Percentiles rank a stretch among this genome's conserved stretches.
Conservation (phyloP, 2,113 vertebrate species). For the mouse (Mus musculus) region DNA sequence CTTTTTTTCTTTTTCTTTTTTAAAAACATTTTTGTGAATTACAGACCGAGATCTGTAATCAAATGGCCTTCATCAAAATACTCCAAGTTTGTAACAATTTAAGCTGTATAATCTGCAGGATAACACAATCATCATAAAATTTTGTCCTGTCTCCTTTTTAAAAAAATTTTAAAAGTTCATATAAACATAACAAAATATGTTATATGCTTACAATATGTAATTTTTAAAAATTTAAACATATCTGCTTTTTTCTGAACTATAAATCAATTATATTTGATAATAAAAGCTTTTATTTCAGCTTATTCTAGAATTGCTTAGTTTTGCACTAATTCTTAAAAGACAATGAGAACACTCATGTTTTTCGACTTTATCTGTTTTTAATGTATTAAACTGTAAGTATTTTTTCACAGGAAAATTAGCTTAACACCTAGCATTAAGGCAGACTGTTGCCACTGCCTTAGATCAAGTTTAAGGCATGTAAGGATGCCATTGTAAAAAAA, state of each 20-base stretch:
- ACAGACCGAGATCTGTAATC: constrained; percentile 59
- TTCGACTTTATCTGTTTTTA: background rate
- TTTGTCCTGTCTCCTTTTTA: constrained; percentile 61
- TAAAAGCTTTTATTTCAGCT: constrained; percentile 47
- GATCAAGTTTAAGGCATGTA: constrained; percentile 51
- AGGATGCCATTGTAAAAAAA: constrained; percentile 25
- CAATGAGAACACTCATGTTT: background rate
- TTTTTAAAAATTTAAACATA: background rate
- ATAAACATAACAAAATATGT: constrained; percentile 52
- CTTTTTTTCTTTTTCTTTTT: background rate
- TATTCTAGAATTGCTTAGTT: constrained; percentile 60
- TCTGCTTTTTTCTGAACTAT: constrained; percentile 48
- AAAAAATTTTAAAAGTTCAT: background rate
- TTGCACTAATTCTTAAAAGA: constrained; percentile 66
- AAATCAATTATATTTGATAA: constrained; percentile 51
- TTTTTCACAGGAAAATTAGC: constrained; percentile 33
- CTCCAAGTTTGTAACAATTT: constrained; percentile 68
- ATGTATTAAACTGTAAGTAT: background rate
- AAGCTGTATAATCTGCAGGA: background rate
- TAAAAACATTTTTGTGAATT: constrained; percentile 46
- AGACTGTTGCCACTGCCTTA: constrained; percentile 17
- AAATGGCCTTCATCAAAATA: constrained; percentile 66
- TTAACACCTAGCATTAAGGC: constrained; percentile 29
- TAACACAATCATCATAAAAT: constrained; percentile 31
- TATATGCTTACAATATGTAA: constrained; percentile 2